phyloP scores from a whole-genome alignment of 2,797 vertebrate species.

The Myotis daubentonii region DNA sequence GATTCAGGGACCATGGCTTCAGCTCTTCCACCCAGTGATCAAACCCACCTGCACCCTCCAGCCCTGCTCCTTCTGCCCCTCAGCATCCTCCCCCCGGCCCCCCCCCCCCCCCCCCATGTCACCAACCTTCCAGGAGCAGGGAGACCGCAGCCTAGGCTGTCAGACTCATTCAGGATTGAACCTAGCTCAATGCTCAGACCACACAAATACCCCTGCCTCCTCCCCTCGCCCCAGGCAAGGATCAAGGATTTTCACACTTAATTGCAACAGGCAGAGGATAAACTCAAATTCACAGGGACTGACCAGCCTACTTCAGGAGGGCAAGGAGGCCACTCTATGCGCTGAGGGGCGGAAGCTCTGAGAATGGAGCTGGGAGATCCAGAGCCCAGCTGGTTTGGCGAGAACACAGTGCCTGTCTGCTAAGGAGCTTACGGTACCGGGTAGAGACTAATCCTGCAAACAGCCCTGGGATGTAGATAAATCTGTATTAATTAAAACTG shows the following conservation, averaged over 20 bases:
- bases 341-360: not conserved
- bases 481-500: slow-evolving; percentile 76
- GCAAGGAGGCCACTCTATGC: slow-evolving; percentile 15
- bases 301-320: slow-evolving; percentile 49
- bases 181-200: slow-evolving; percentile 35
- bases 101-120: fast-evolving
- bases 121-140: not conserved
- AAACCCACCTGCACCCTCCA: not conserved
- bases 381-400: slow-evolving; percentile 47
- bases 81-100: too few relatives aligned
- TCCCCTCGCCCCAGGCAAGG: slow-evolving; percentile 39
- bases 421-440: slow-evolving; percentile 68
- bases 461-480: slow-evolving; percentile 64
- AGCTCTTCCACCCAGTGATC: not conserved
- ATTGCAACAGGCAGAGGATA: slow-evolving; percentile 70
- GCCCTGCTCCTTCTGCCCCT: not conserved
- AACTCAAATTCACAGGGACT: slow-evolving; percentile 69
- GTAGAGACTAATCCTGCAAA: slow-evolving; percentile 66
- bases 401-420: slow-evolving; percentile 64
- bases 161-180: slow-evolving; percentile 48
- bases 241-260: slow-evolving; percentile 75
- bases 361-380: not conserved
- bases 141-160: not conserved
- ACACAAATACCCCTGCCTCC: slow-evolving; percentile 57
- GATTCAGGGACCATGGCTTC: slow-evolving; percentile 42